Evolutionary conservation across 1,140 invertebrate genomes (phyloP).

Genomic region (Leptopilina clavipes): DNA sequence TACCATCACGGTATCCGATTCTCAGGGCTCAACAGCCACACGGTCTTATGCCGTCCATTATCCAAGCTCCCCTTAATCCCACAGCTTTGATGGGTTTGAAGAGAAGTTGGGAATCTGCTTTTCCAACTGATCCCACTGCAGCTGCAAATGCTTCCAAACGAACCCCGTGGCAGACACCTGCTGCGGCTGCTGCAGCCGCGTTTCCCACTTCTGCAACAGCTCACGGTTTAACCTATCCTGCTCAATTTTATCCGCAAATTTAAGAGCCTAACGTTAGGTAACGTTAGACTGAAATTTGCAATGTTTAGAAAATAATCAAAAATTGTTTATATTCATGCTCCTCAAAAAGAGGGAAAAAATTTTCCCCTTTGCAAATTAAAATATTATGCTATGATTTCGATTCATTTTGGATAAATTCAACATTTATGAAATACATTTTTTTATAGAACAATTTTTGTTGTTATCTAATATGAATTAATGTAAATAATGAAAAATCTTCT

Average conservation of each 20-base stretch:
- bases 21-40: constrained; percentile 70
- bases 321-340: neutral
- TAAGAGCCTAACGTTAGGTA: constrained; percentile 37
- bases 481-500: too few species aligned
- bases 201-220: constrained; percentile 62
- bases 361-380: too few species aligned
- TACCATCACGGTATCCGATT: constrained; percentile 69
- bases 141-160: constrained; percentile 60
- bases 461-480: too few species aligned
- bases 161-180: constrained; percentile 62
- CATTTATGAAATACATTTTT: too few species aligned
- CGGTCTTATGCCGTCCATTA: constrained; percentile 70
- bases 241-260: constrained; percentile 73
- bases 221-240: constrained; percentile 69
- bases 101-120: constrained; percentile 73
- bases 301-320: neutral
- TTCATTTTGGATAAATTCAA: too few species aligned
- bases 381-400: too few species aligned
- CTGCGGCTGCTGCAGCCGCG: constrained; percentile 63
- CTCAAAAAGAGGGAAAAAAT: too few species aligned
- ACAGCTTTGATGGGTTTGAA: constrained; percentile 75
- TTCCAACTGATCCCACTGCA: constrained; percentile 63
- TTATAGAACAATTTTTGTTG: too few species aligned
- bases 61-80: constrained; percentile 64
- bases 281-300: neutral